phyloP scores from a whole-genome alignment of 2,888 invertebrate species.

The Heliothis peltigera region DNA sequence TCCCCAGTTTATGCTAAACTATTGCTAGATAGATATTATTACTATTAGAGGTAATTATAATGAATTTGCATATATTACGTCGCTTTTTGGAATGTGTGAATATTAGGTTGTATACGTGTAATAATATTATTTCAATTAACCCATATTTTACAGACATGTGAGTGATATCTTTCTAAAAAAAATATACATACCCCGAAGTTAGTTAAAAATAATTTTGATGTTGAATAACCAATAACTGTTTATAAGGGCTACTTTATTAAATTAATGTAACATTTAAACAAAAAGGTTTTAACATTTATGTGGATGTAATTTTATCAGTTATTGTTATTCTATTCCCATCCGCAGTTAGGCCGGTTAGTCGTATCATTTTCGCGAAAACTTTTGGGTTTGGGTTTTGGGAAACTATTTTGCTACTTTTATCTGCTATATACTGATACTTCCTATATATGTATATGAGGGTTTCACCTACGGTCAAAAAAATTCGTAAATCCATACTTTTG shows the following conservation, averaged over 20 bases:
- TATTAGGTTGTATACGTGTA: too few relatives aligned
- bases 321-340: slow-evolving; percentile 27
- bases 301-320: slow-evolving; percentile 1
- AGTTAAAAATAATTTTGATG: too few relatives aligned
- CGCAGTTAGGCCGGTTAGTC: background rate
- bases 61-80: too few relatives aligned
- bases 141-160: too few relatives aligned
- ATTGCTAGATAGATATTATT: too few relatives aligned
- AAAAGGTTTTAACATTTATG: background rate
- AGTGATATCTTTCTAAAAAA: too few relatives aligned
- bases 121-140: too few relatives aligned
- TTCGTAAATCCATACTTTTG: slow-evolving; percentile 39
- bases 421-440: slow-evolving; percentile 7
- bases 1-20: too few relatives aligned
- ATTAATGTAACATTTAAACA: background rate
- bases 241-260: background rate
- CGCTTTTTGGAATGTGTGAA: too few relatives aligned
- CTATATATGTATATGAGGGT: slow-evolving; percentile 19
- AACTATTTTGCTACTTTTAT: slow-evolving; percentile 5
- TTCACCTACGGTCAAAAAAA: slow-evolving; percentile 17
- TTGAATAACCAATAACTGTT: too few relatives aligned
- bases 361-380: slow-evolving; percentile 28
- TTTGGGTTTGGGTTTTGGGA: slow-evolving; percentile 18
- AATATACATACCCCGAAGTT: too few relatives aligned
- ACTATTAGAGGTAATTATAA: too few relatives aligned